Evolutionary conservation across 2,888 invertebrate species (phyloP), one percentile per base, ranked within the genome.

Genomic region (Lapara coniferarum): DNA sequence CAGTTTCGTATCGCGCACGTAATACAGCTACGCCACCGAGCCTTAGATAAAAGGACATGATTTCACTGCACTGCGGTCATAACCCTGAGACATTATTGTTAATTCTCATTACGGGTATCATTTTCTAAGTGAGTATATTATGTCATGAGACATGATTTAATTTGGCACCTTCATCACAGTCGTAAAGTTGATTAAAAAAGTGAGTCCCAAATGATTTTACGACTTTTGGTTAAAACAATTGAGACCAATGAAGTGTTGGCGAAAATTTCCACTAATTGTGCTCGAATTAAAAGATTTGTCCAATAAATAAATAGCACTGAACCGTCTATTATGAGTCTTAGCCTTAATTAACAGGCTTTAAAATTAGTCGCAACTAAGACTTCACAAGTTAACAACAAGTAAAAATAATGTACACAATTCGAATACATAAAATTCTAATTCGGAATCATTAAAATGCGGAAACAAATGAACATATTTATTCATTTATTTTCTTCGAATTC

Each of bases 181-280:
- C 55, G 10, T 56, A n/a, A 14, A 30, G 30, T 13, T 57, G 37
- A 57, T 57, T 57, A 14, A 13, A 14, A 57, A 25, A 37, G 2
- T 13, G 10, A 59, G 19, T 12, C 16, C 10, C 13, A 13, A 63
- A 63, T 63, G 19, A 63, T 63, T 63, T 63, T 63, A 63, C 63
- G 63, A 63, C 63, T 63, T 63, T 63, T 49, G 14, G 63, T 63
- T 63, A 63, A 63, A 63, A 63, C 63, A 63, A 63, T 49, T 63
- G 46, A 19, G 63, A 63, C 12, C 46, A 63, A 63, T 63, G 13
- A 30, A 30, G 13, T 63, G 46, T 12, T 16, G 19, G 6, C 46
- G 49, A 63, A 19, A 49, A 19, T 19, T 19, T 55, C 19, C 46
- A 49, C 49, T 63, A 63, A 63, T 49, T 49, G 63, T 19, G 13